Conservation (phyloP, 2,888 invertebrate genomes). For the Pyrochroa serraticornis region DNA sequence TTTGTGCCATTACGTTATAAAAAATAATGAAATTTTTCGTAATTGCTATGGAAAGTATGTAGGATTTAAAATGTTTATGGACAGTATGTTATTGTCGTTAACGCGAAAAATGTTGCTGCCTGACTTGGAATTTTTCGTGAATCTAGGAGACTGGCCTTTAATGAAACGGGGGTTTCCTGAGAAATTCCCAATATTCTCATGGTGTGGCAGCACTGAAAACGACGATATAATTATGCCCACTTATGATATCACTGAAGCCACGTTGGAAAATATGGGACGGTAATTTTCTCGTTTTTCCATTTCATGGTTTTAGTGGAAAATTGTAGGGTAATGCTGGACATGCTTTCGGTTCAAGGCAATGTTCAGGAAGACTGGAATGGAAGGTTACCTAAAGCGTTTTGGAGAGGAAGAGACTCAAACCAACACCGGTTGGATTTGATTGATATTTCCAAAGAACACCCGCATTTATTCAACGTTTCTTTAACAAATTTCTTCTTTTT, state of each 20-base stretch:
- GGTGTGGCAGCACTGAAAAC: conserved; percentile 90
- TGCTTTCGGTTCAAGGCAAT: conserved; percentile 87
- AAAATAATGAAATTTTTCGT: conserved; percentile 81
- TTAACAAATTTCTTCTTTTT: conserved; percentile 97
- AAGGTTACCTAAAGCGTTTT: conserved; percentile 79
- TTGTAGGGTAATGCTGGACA: conserved; percentile 80
- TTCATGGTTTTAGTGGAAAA: not conserved
- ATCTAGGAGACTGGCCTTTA: conserved; percentile 96
- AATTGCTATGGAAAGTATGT: conserved; percentile 93
- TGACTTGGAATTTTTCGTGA: conserved; percentile 88
- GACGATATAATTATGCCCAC: conserved; percentile 93
- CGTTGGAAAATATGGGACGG: conserved; percentile 93
- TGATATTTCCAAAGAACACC: conserved; percentile 74
- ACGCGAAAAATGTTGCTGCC: conserved; percentile 81
- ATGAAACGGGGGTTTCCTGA: conserved; percentile 59
- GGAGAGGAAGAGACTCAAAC: conserved; percentile 93
- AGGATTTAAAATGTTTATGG: conserved; percentile 95
- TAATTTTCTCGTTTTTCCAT: too few species aligned
- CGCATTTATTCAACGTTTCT: conserved; percentile 86
- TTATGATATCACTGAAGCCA: conserved; percentile 92
- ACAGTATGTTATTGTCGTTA: conserved; percentile 82
- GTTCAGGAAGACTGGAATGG: conserved; percentile 73
- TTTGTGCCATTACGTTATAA: conserved; percentile 87
- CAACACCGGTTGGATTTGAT: conserved; percentile 82
- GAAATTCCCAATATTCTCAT: conserved; percentile 86